Evolutionary conservation across 2,888 invertebrate genomes (phyloP).

Genomic region (Drosophila neonasuta): DNA sequence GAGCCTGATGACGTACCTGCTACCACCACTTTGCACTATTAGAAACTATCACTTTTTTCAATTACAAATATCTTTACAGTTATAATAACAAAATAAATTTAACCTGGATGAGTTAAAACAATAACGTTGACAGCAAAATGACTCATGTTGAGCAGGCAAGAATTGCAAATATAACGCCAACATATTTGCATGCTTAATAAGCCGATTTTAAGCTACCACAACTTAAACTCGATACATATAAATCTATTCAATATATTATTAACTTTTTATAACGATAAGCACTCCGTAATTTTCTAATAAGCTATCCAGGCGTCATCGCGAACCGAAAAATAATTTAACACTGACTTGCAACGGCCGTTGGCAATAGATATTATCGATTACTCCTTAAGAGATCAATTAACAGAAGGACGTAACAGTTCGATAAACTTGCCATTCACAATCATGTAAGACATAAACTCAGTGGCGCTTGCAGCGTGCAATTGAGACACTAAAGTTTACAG

Average conservation of each 20-base stretch:
- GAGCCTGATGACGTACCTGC: not conserved
- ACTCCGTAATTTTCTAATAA: too few relatives aligned
- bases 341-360: not conserved
- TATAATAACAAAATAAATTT: too few relatives aligned
- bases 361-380: not conserved
- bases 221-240: too few relatives aligned
- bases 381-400: not conserved
- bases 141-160: not conserved
- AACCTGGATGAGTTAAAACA: too few relatives aligned
- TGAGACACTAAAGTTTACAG: constrained; percentile 18
- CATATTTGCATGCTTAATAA: too few relatives aligned
- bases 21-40: too few relatives aligned
- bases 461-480: constrained; percentile 11
- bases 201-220: too few relatives aligned
- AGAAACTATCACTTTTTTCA: too few relatives aligned
- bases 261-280: too few relatives aligned
- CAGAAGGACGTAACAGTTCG: not conserved
- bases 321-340: not conserved
- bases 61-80: too few relatives aligned
- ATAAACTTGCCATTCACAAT: not conserved
- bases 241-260: not conserved
- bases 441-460: not conserved
- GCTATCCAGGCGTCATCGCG: not conserved
- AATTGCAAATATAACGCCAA: not conserved
- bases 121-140: not conserved